phyloP scores from a whole-genome alignment of 2,113 vertebrate genomes.

The Corvus moneduloides region DNA sequence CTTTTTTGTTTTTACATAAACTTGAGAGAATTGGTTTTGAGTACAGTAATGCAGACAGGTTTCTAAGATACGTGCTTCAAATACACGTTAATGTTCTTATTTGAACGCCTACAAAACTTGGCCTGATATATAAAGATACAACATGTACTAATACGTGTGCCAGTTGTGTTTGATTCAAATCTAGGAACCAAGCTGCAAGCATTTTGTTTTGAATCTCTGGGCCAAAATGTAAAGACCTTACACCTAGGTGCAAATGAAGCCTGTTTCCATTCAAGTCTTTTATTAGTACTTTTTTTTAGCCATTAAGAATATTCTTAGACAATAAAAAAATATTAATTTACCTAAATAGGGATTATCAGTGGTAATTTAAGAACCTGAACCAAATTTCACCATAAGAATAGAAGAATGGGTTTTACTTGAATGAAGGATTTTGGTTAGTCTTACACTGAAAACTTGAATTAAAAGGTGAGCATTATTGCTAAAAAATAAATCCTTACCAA shows the following conservation, averaged over 20 bases:
- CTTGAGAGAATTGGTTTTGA: not conserved
- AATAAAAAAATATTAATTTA: not conserved
- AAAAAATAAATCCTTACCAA: not conserved
- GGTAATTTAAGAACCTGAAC: not conserved
- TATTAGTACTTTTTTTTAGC: not conserved
- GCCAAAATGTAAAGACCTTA: not conserved
- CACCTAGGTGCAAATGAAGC: not conserved
- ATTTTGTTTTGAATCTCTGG: not conserved
- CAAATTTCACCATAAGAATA: not conserved
- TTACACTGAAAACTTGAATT: not conserved
- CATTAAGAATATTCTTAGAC: not conserved
- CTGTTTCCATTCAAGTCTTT: not conserved
- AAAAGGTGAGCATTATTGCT: not conserved
- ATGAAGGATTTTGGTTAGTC: not conserved
- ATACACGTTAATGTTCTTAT: not conserved
- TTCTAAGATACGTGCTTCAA: not conserved
- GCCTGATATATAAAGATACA: not conserved
- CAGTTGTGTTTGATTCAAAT: not conserved
- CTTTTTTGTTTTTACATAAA: not conserved
- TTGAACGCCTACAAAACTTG: not conserved
- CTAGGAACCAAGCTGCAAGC: not conserved
- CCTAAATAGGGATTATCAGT: not conserved
- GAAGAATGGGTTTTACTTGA: not conserved
- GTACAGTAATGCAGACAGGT: not conserved
- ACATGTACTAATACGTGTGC: not conserved